phyloP scores from a whole-genome alignment of 2,113 vertebrate species.

The Tetrao urogallus region DNA sequence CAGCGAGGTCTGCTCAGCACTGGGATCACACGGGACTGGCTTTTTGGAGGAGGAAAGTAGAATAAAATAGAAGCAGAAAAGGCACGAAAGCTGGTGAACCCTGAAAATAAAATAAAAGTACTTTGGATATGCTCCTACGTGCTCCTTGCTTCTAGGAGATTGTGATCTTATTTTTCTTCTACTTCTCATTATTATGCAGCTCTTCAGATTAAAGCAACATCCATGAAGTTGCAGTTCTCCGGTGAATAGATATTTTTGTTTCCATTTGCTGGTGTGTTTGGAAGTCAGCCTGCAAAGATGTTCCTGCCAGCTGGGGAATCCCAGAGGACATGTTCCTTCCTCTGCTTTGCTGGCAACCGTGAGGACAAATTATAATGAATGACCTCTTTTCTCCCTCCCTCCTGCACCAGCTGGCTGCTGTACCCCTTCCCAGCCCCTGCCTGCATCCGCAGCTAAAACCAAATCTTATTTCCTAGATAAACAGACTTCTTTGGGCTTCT shows the following conservation, averaged over 20 bases:
- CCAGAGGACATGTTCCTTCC: conserved; percentile 25
- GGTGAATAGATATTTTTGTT: background rate
- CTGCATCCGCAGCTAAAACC: background rate
- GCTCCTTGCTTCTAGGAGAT: background rate
- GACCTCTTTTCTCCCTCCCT: conserved; percentile 2
- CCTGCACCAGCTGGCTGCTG: background rate
- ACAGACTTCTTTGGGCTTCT: background rate
- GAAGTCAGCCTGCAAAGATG: conserved; percentile 19
- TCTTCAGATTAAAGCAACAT: background rate
- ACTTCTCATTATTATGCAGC: background rate
- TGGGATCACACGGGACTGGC: fast-evolving
- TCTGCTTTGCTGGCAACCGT: conserved; percentile 28
- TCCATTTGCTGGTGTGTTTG: conserved; percentile 7
- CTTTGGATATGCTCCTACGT: too few relatives aligned
- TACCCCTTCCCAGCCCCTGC: background rate
- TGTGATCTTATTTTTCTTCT: background rate
- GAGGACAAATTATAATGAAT: conserved; percentile 11
- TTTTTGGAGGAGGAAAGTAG: background rate
- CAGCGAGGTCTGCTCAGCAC: background rate
- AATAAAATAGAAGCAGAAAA: background rate
- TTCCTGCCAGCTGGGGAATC: conserved; percentile 40
- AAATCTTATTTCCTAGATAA: conserved; percentile 26
- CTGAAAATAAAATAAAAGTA: background rate
- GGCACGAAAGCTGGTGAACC: background rate
- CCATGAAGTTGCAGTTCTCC: background rate